Percentiles rank a stretch among this genome's conserved stretches.
Evolutionary conservation across 2,888 invertebrate species (phyloP).

Genomic region (Dryadula phaetusa): DNA sequence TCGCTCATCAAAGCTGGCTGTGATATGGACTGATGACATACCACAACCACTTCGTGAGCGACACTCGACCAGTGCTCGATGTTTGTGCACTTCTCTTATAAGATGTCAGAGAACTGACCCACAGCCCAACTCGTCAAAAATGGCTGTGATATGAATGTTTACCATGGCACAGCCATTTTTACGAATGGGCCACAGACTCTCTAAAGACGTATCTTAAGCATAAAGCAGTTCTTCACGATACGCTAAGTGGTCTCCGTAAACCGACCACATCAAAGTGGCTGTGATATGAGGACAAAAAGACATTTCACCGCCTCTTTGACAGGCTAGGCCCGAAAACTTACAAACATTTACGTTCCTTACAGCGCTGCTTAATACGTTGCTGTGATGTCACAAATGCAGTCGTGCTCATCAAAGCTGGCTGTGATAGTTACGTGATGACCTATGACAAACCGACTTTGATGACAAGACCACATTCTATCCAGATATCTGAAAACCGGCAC

Average conservation of each 20-base stretch:
- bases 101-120: conserved; percentile 56
- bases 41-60: conserved; percentile 96
- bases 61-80: conserved; percentile 60
- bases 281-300: conserved; percentile 90
- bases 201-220: conserved; percentile 16
- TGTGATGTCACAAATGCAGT: conserved; percentile 72
- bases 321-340: conserved; percentile 85
- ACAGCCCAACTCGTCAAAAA: conserved; percentile 95
- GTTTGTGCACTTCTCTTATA: neutral
- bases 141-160: conserved; percentile 93
- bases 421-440: conserved; percentile 90
- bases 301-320: conserved; percentile 96
- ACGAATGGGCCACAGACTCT: conserved; percentile 84
- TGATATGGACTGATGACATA: conserved; percentile 92
- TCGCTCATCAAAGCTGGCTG: conserved; percentile 99
- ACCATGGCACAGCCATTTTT: conserved; percentile 82
- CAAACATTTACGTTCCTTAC: conserved; percentile 2
- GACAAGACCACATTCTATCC: conserved; percentile 83
- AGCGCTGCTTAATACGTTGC: neutral
- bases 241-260: conserved; percentile 65
- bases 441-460: conserved; percentile 94
- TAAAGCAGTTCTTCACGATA: conserved; percentile 20
- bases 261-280: conserved; percentile 98
- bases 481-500: conserved; percentile 13
- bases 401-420: conserved; percentile 98